Percentiles rank a stretch among this genome's conserved stretches.
These are phyloP conservation scores for Octomys mimax DNA, from an alignment of 2,797 vertebrate genomes.

Conservation along the genomic window DNA sequence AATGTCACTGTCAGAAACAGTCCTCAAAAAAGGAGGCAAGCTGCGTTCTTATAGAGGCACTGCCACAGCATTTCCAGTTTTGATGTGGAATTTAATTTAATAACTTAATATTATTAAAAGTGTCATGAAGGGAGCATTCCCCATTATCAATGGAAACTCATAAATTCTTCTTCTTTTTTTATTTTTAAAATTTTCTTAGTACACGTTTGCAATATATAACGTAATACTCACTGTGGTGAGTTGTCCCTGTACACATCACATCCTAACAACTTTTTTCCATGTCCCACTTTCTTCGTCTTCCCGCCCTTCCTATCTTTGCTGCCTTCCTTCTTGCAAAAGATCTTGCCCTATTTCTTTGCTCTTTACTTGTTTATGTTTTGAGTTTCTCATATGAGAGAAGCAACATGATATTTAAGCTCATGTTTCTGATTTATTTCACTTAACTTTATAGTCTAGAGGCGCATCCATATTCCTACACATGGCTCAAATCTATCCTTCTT, in stretches of 20 bases:
- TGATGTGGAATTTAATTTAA: background rate
- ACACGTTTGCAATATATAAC: background rate
- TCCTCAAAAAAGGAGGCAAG: background rate
- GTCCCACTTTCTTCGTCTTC: background rate
- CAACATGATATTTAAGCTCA: background rate
- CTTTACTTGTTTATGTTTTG: background rate
- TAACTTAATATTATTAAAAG: constrained; percentile 18
- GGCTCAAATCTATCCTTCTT: background rate
- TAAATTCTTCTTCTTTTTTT: background rate
- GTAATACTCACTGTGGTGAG: background rate
- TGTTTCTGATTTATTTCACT: background rate
- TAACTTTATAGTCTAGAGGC: background rate
- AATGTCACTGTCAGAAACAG: background rate
- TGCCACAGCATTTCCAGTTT: background rate
- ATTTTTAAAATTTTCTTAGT: background rate
- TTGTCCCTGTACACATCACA: background rate
- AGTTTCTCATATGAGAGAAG: background rate
- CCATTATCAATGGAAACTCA: background rate
- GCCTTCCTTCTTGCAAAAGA: background rate
- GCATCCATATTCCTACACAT: background rate
- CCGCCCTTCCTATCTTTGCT: background rate
- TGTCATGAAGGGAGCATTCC: background rate
- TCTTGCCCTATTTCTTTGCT: background rate
- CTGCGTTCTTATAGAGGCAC: background rate
- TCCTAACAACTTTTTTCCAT: too few species aligned